Conservation (phyloP, 2,113 vertebrate species). For the Odocoileus virginianus region DNA sequence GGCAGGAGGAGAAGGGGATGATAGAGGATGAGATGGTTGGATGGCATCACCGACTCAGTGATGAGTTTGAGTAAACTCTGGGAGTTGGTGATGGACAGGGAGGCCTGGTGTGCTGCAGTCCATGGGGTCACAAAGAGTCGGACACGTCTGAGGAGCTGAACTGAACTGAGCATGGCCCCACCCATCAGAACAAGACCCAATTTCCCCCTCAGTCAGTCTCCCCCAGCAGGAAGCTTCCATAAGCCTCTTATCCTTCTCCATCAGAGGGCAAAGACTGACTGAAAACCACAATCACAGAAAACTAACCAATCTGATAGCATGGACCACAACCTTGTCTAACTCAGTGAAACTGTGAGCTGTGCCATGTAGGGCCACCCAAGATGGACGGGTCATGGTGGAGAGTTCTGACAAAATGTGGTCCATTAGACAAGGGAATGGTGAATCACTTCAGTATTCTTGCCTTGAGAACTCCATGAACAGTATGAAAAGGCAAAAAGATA, state of each 20-base stretch:
- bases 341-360: not conserved
- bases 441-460: not conserved
- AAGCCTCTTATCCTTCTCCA: not conserved
- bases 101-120: not conserved
- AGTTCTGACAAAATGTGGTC: not conserved
- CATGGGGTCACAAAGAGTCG: rapidly evolving
- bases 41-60: not conserved
- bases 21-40: not conserved
- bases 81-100: not conserved
- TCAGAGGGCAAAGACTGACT: not conserved
- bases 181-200: not conserved
- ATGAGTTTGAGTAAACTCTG: not conserved
- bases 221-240: not conserved
- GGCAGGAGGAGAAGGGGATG: not conserved
- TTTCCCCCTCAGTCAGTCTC: not conserved
- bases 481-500: not conserved
- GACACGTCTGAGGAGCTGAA: not conserved
- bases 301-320: not conserved
- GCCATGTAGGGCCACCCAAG: not conserved
- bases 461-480: not conserved
- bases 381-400: not conserved
- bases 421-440: not conserved
- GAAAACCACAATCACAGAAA: not conserved
- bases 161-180: not conserved
- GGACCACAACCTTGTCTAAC: not conserved